These are phyloP conservation scores for Agriopis aurantiaria DNA, from an alignment of 2,888 invertebrate genomes.

Conservation along the genomic window DNA sequence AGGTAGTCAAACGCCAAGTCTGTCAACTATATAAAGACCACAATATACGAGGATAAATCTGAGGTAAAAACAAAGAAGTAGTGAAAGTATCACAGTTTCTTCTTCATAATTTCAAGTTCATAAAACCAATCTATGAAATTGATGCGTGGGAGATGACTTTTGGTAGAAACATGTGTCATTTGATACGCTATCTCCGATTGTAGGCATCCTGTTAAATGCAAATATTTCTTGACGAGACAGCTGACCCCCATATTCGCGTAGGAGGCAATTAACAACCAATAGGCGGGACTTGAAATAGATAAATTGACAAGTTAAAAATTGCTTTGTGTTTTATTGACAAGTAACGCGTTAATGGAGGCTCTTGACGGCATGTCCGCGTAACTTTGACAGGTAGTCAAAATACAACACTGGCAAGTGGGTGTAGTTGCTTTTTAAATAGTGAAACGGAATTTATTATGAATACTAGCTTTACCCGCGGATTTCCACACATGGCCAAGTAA, in stretches of 20 bases:
- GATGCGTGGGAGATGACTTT: neutral
- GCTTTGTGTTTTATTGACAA: slow-evolving; percentile 50
- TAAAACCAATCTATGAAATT: too few species aligned
- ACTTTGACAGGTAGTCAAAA: slow-evolving; percentile 47
- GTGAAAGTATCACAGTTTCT: too few species aligned
- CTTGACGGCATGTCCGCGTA: slow-evolving; percentile 44
- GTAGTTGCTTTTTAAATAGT: slow-evolving; percentile 8
- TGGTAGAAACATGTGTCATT: slow-evolving; percentile 1
- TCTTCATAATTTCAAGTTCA: too few species aligned
- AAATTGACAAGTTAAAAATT: slow-evolving; percentile 55
- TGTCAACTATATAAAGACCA: too few species aligned
- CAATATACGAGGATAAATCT: too few species aligned
- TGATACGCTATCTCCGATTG: slow-evolving; percentile 27
- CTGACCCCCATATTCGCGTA: slow-evolving; percentile 60
- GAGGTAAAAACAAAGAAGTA: too few species aligned
- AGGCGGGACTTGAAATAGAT: slow-evolving; percentile 61
- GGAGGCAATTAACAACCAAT: slow-evolving; percentile 74
- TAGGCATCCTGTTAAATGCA: slow-evolving; percentile 20
- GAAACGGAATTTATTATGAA: neutral
- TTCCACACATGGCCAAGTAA: too few species aligned
- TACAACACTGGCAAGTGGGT: slow-evolving; percentile 6
- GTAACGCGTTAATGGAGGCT: slow-evolving; percentile 46
- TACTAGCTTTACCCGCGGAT: too few species aligned
- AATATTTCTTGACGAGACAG: slow-evolving; percentile 50
- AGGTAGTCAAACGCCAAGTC: too few species aligned